Percentiles rank a stretch among this genome's conserved stretches.
phyloP scores from a whole-genome alignment of 2,888 invertebrate species.

The Diloba caeruleocephala region DNA sequence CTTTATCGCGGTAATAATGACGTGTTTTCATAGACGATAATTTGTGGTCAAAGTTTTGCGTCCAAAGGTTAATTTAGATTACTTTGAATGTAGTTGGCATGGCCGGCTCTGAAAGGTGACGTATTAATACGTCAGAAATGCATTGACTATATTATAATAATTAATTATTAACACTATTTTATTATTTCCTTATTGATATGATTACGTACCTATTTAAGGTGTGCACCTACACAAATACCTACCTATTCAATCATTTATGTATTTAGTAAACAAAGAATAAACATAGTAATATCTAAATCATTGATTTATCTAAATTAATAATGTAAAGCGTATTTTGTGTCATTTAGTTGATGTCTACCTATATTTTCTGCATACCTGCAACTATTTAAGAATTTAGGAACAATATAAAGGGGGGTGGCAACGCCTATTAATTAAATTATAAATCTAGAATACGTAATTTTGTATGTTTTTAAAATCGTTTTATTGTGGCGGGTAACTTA shows the following conservation, averaged over 20 bases:
- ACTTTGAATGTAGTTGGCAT: conserved; percentile 14
- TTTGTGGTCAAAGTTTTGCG: conserved; percentile 9
- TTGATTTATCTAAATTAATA: no score
- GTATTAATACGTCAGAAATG: conserved; percentile 20
- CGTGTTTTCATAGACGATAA: conserved; percentile 11
- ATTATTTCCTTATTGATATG: conserved; percentile 29
- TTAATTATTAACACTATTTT: conserved; percentile 11
- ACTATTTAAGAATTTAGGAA: not conserved
- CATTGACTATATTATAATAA: conserved; percentile 15
- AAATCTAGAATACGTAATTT: conserved; percentile 18
- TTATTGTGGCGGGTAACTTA: conserved; percentile 62
- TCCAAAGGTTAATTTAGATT: not conserved
- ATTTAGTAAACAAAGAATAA: not conserved
- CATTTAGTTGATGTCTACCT: no score
- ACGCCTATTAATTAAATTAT: conserved; percentile 1
- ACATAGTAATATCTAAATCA: no score
- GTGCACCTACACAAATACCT: not conserved
- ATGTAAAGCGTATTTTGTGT: no score
- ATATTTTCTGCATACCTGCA: not conserved
- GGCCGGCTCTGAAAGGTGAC: conserved; percentile 17
- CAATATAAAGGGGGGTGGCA: not conserved
- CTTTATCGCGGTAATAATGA: conserved; percentile 15
- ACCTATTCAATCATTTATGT: conserved; percentile 3
- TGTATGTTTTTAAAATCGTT: conserved; percentile 19
- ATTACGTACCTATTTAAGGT: conserved; percentile 8